Conservation (phyloP, 2,888 invertebrate species). For the Athripsodes cinereus region DNA sequence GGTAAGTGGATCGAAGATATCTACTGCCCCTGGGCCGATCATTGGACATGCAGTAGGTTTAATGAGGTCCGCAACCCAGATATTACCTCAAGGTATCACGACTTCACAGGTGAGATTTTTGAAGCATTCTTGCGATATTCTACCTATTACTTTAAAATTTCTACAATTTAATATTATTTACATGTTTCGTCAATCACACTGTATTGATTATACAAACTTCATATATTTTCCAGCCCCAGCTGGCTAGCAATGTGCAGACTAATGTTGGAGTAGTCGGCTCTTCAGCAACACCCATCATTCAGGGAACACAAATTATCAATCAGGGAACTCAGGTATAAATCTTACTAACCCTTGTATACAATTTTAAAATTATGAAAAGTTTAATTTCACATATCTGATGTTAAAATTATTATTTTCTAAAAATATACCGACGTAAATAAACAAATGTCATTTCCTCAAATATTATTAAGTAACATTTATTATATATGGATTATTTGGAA, state of each 20-base stretch:
- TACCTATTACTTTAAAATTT: no score
- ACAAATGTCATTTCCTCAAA: no score
- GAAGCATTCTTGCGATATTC: no score
- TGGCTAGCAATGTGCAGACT: conserved; percentile 37
- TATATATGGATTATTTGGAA: no score
- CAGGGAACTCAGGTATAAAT: conserved; percentile 39
- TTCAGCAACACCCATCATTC: conserved; percentile 37
- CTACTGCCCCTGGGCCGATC: conserved; percentile 39
- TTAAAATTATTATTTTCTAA: no score
- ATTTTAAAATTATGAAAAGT: no score
- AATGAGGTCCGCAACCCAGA: conserved; percentile 44
- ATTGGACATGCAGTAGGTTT: conserved; percentile 40
- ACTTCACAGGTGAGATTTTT: neutral
- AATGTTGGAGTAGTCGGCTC: conserved; percentile 17
- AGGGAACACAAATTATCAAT: conserved; percentile 44
- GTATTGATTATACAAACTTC: no score
- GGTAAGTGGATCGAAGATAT: conserved; percentile 41
- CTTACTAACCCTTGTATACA: neutral
- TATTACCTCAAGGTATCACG: conserved; percentile 41
- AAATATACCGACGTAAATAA: no score
- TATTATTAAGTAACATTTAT: no score
- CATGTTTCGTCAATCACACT: no score
- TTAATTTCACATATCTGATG: no score
- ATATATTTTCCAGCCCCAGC: conserved; percentile 41
- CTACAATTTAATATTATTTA: no score